Evolutionary conservation across 1,140 invertebrate genomes (phyloP).

Genomic region (Aphis craccivora): DNA sequence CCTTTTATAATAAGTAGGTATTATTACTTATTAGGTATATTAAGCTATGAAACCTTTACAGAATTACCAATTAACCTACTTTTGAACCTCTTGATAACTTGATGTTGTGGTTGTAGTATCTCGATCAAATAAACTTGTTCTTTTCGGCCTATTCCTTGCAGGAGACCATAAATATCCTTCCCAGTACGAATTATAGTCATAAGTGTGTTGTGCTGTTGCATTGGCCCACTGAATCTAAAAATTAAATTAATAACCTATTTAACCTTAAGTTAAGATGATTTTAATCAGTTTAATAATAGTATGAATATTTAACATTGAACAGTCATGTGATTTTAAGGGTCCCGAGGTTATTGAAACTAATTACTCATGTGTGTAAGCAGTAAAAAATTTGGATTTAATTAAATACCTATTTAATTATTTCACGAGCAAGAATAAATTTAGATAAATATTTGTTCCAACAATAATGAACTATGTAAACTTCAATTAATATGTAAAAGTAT

Average conservation of each 20-base stretch:
- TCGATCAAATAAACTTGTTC: not conserved
- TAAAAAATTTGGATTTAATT: not conserved
- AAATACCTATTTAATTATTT: not conserved
- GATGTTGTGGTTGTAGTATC: not conserved
- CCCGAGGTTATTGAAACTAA: not conserved
- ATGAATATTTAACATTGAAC: not conserved
- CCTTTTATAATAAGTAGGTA: not conserved
- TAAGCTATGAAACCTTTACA: not conserved
- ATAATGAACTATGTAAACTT: not conserved
- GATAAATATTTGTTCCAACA: not conserved
- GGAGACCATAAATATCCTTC: not conserved
- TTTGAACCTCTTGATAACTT: not conserved
- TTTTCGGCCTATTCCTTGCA: conserved; percentile 13
- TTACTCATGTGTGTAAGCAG: not conserved
- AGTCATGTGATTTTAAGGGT: not conserved
- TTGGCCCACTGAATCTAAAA: conserved; percentile 44
- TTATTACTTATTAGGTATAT: not conserved
- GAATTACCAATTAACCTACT: not conserved
- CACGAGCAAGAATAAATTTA: not conserved
- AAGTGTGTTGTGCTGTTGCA: not conserved
- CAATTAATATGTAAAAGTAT: not conserved
- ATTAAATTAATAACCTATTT: not conserved
- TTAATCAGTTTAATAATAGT: not conserved
- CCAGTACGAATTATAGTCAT: conserved; percentile 29
- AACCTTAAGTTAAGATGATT: not conserved